Conservation (phyloP, 2,113 vertebrate species). For the Monopterus albus region DNA sequence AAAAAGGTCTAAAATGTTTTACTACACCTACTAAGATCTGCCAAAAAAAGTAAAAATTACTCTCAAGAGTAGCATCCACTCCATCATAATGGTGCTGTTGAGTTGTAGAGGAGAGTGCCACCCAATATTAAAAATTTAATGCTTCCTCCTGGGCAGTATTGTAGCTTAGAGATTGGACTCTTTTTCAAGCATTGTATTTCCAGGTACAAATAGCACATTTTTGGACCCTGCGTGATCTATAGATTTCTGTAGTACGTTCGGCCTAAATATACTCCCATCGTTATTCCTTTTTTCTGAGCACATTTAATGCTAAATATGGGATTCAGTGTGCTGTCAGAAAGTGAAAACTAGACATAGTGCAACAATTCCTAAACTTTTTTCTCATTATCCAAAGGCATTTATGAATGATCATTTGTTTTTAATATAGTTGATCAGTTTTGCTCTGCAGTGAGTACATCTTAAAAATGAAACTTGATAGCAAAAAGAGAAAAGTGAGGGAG, state of each 20-base stretch:
- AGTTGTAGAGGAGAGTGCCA: slow-evolving; percentile 2
- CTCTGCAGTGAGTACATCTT: slow-evolving; percentile 36
- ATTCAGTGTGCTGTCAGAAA: neutral
- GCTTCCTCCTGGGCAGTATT: neutral
- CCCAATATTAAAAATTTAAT: neutral
- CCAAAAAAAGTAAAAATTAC: slow-evolving; percentile 37
- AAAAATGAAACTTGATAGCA: slow-evolving; percentile 57
- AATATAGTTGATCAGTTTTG: slow-evolving; percentile 14
- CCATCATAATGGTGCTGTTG: slow-evolving; percentile 12
- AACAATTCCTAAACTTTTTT: slow-evolving; percentile 3
- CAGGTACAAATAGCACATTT: neutral
- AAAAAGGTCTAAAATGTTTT: slow-evolving; percentile 2
- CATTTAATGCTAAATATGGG: neutral
- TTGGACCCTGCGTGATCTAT: neutral
- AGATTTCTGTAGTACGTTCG: neutral
- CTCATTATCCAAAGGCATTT: slow-evolving; percentile 16
- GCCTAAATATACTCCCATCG: neutral
- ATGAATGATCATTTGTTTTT: slow-evolving; percentile 24
- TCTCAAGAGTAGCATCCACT: slow-evolving; percentile 4
- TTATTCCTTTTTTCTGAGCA: no score
- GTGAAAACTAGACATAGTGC: neutral
- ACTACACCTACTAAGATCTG: neutral
- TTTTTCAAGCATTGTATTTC: slow-evolving; percentile 1
- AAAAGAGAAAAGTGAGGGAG: slow-evolving; percentile 33
- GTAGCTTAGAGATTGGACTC: neutral